These are phyloP conservation scores for Drosophila auraria DNA, from an alignment of 1,140 invertebrate species.

Conservation along the genomic window DNA sequence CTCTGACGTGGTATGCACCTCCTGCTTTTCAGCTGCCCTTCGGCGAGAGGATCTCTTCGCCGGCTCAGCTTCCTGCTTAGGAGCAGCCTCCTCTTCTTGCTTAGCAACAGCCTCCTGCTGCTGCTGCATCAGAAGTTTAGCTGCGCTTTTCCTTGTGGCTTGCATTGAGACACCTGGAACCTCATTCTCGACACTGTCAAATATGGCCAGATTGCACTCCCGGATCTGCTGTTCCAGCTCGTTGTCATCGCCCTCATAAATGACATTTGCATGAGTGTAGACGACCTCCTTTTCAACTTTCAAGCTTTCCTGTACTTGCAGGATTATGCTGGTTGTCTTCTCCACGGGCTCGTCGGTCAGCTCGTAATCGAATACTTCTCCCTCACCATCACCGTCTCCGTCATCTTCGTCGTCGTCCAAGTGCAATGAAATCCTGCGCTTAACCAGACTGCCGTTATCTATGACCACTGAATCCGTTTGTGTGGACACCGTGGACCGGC, in stretches of 20 bases:
- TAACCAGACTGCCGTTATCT: slow-evolving; percentile 23
- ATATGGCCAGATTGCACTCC: slow-evolving; percentile 45
- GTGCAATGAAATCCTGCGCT: slow-evolving; percentile 8
- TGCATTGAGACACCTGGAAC: slow-evolving; percentile 22
- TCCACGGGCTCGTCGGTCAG: slow-evolving; percentile 49
- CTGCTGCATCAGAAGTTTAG: slow-evolving; percentile 42
- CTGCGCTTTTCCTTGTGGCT: slow-evolving; percentile 46
- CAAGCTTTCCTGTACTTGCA: slow-evolving; percentile 50
- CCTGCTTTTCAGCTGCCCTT: slow-evolving; percentile 19
- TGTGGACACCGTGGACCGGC: slow-evolving; percentile 16
- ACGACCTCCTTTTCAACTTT: slow-evolving; percentile 57
- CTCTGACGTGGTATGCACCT: neutral
- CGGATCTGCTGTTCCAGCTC: slow-evolving; percentile 24
- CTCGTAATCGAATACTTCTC: slow-evolving; percentile 64
- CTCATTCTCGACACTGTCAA: slow-evolving; percentile 56
- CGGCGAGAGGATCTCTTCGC: slow-evolving; percentile 43
- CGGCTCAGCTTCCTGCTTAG: neutral
- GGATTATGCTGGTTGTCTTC: slow-evolving; percentile 41
- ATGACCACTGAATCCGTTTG: slow-evolving; percentile 47
- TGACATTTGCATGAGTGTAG: slow-evolving; percentile 42
- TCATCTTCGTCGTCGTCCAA: slow-evolving; percentile 9
- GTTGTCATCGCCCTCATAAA: slow-evolving; percentile 29
- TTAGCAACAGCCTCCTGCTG: neutral
- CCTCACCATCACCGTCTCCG: slow-evolving; percentile 22
- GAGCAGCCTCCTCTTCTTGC: neutral